A percentile compares a stretch with the other conserved stretches of the same genome.
Conservation (phyloP, 2,113 vertebrate genomes). For the Lampris incognitus region DNA sequence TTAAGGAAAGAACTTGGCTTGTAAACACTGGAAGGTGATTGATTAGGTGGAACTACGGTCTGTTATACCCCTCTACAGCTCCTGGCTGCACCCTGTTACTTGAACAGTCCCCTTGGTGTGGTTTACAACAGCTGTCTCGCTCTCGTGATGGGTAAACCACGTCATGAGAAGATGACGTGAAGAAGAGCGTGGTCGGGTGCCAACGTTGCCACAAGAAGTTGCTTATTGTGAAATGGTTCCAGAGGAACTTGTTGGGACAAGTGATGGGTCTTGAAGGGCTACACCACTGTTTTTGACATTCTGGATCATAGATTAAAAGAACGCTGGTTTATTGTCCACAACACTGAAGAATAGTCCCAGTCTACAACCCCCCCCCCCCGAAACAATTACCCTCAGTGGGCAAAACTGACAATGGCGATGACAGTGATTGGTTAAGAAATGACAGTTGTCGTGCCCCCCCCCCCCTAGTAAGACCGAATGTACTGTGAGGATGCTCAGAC, state of each 20-base stretch:
- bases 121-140: slow-evolving; percentile 5
- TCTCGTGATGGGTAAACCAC: slow-evolving; percentile 29
- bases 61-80: slow-evolving; percentile 21
- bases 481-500: too few relatives aligned
- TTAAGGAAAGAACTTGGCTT: not conserved
- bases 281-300: slow-evolving; percentile 35
- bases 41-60: slow-evolving; percentile 17
- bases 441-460: slow-evolving; percentile 6
- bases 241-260: slow-evolving; percentile 8
- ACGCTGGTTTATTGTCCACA: slow-evolving; percentile 27
- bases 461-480: too few relatives aligned
- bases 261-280: not conserved
- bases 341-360: slow-evolving; percentile 38
- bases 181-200: slow-evolving; percentile 4
- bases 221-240: slow-evolving; percentile 35
- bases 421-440: slow-evolving; percentile 1
- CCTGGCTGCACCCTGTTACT: slow-evolving; percentile 36
- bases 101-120: slow-evolving; percentile 31
- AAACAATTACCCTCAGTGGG: not conserved
- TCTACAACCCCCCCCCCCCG: not conserved
- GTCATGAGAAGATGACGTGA: not conserved
- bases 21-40: not conserved
- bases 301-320: not conserved
- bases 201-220: slow-evolving; percentile 37
- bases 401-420: slow-evolving; percentile 69